phyloP scores from a whole-genome alignment of 2,113 vertebrate species.

The Pluvialis apricaria region DNA sequence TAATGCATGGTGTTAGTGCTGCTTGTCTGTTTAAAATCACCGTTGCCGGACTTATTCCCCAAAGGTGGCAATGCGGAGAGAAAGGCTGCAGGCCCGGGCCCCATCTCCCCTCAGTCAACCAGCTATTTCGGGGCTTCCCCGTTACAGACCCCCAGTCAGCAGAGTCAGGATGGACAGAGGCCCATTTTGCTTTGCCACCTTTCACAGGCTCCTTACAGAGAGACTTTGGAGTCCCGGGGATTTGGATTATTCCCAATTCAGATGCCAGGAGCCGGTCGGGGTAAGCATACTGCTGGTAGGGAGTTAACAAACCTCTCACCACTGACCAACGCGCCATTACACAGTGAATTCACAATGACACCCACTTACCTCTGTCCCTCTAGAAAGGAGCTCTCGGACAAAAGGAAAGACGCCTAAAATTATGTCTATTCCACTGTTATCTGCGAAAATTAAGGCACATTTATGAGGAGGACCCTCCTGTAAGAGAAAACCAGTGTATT shows the following conservation, averaged over 20 bases:
- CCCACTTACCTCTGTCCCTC: conserved; percentile 90
- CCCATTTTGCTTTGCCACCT: background rate
- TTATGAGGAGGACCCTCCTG: conserved; percentile 99
- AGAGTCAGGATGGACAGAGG: background rate
- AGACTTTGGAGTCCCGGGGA: background rate
- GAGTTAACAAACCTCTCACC: background rate
- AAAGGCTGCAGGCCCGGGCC: background rate
- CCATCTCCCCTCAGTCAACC: fast-evolving
- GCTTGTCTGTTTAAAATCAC: background rate
- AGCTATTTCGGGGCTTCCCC: fast-evolving
- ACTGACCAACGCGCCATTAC: background rate
- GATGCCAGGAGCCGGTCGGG: background rate
- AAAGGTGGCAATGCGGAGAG: fast-evolving
- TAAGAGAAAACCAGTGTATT: conserved; percentile 84
- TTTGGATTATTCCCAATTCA: background rate
- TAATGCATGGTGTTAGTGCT: fast-evolving
- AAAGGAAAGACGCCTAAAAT: conserved; percentile 99
- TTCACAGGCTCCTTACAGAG: background rate
- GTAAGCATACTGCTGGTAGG: background rate
- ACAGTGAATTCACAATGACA: background rate
- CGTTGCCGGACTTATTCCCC: background rate
- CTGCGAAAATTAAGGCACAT: conserved; percentile 99
- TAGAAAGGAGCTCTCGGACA: conserved; percentile 94
- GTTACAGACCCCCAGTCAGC: background rate
- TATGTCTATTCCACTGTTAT: conserved; percentile 99